These are phyloP conservation scores for Tragelaphus oryx DNA, from an alignment of 2,797 vertebrate species.

Conservation along the genomic window DNA sequence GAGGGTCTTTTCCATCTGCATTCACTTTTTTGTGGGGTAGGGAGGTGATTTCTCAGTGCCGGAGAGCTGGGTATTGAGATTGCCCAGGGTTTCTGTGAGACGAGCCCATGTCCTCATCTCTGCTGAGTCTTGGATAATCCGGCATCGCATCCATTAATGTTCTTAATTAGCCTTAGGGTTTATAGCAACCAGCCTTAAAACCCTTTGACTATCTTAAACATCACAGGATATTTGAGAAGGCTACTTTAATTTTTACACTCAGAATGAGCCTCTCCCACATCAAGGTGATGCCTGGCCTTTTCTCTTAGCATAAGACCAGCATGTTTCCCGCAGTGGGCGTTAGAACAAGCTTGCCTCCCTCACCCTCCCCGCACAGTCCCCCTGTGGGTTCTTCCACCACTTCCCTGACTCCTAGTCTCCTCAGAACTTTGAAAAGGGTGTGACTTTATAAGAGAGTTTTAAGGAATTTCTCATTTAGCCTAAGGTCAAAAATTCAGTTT, in stretches of 20 bases:
- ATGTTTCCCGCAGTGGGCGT: not conserved
- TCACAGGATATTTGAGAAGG: not conserved
- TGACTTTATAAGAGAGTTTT: not conserved
- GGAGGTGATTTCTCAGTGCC: not conserved
- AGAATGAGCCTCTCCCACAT: not conserved
- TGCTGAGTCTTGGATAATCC: not conserved
- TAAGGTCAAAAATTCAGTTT: not conserved
- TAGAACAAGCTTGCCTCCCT: not conserved
- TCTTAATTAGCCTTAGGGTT: not conserved
- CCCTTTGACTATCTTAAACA: not conserved
- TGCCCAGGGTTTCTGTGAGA: not conserved
- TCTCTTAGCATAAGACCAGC: not conserved
- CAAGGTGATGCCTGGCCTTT: not conserved
- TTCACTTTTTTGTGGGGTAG: not conserved
- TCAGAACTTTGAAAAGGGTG: not conserved
- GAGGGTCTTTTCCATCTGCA: not conserved
- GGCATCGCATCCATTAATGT: rapidly evolving
- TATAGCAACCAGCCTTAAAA: not conserved
- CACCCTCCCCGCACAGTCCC: not conserved
- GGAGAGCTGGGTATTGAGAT: not conserved
- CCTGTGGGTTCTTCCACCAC: not conserved
- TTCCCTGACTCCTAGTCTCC: not conserved
- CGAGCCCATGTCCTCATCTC: not conserved
- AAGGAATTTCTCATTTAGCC: not conserved
- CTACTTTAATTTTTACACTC: not conserved